These are phyloP conservation scores for Drosophila pseudoananassae DNA, from an alignment of 1,140 invertebrate genomes.

Conservation along the genomic window DNA sequence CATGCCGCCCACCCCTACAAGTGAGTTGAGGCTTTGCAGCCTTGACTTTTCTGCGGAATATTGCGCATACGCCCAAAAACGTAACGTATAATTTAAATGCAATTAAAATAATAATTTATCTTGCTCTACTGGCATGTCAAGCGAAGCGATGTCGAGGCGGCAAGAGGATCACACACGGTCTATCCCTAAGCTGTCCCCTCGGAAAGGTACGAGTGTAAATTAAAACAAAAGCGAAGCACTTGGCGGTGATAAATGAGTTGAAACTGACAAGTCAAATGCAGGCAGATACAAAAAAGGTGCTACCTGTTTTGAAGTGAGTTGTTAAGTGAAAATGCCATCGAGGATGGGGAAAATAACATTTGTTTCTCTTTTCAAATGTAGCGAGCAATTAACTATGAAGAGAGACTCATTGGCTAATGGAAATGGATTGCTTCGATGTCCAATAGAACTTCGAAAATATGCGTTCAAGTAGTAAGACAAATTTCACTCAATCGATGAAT, in stretches of 20 bases:
- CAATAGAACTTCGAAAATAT: background rate
- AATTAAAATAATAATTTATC: conserved; percentile 83
- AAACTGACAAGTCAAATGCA: conserved; percentile 71
- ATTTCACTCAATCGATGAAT: too few species aligned
- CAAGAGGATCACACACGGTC: conserved; percentile 55
- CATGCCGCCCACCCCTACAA: background rate
- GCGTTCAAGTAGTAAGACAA: background rate
- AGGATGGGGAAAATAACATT: conserved; percentile 16
- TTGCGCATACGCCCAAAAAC: conserved; percentile 61
- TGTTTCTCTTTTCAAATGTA: conserved; percentile 39
- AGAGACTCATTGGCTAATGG: conserved; percentile 10
- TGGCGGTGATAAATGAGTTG: conserved; percentile 71
- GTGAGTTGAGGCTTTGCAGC: conserved; percentile 30
- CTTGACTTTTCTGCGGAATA: conserved; percentile 54
- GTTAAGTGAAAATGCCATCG: background rate
- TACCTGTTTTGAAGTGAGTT: conserved; percentile 36
- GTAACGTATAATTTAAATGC: conserved; percentile 75
- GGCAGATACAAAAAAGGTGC: conserved; percentile 43
- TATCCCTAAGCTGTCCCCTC: conserved; percentile 27
- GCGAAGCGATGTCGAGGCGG: conserved; percentile 17
- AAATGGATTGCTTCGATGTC: background rate
- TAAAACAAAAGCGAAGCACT: conserved; percentile 48
- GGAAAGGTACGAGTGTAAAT: conserved; percentile 37
- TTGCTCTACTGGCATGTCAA: conserved; percentile 67
- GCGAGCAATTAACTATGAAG: conserved; percentile 35